Base-by-base conservation (phyloP, 2,888 invertebrate genomes). In the Poecilobothrus nobilitatus region DNA sequence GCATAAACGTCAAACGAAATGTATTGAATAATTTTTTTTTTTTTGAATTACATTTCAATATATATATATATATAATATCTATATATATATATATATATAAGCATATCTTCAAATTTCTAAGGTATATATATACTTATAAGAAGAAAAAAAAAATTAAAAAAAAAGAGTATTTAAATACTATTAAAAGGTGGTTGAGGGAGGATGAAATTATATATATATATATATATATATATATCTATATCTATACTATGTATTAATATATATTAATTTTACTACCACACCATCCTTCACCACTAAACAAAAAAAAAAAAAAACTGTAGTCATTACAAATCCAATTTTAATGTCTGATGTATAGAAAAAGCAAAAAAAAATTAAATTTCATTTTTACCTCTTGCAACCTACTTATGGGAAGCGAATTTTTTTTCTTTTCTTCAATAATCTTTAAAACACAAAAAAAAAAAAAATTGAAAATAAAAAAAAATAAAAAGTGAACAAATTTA, bases 1-100 rank as follows among this genome's bases (percentile, higher is more conserved):
- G 53, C 53, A 53, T 53, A 53, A 53, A 53, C 53, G 53, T 53
- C 53, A 53, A 53, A 53, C n/a, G 53, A 53, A 53, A 53, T 53
- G 53, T 53, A 53, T 53, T 53, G 53, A 53, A 53, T 53, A 53
- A 53, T 18, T 53, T 53, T n/a, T 53, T 53, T 53, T 53, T n/a
- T 6, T 53, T 18, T 15, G 6, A 12, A 53, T n/a, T 53, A 12
- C 18, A 53, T 37, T 37, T 53, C 53, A 18, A 53, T 53, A 53
- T 53, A 15, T 44, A 12, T 44, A 44, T 44, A 15, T 44, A 44
- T 44, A 44, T 12, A 44, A 15, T 44, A 15, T 15, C 10, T 15
- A 44, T 53, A 18, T n/a, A 53, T 53, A 53, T n/a, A 18, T 18
- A 53, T 53, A 6, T 53, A 15, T 6, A 9, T 53, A 53, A 18